A percentile compares a stretch with the other conserved stretches of the same genome.
Conservation (phyloP, 2,888 invertebrate genomes). For the Tetheella fluctuosa region DNA sequence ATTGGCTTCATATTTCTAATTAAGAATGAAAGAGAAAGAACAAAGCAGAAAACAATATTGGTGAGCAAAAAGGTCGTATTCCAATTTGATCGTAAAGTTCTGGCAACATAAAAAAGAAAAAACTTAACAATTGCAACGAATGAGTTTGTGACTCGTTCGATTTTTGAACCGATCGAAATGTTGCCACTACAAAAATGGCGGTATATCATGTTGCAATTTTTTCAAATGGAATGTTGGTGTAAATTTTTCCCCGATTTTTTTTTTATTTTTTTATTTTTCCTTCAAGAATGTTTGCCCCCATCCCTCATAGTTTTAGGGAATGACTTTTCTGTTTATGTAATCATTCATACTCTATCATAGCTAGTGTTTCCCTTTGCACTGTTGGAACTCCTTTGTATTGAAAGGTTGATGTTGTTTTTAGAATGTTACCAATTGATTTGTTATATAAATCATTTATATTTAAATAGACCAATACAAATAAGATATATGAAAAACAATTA, state of each 20-base stretch:
- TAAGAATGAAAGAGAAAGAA: slow-evolving; percentile 23
- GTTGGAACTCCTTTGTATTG: slow-evolving; percentile 67
- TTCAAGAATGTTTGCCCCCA: slow-evolving; percentile 86
- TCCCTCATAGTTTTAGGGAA: slow-evolving; percentile 77
- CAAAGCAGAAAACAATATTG: slow-evolving; percentile 33
- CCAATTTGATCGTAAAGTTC: slow-evolving; percentile 78
- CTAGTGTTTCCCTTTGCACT: slow-evolving; percentile 72
- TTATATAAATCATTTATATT: slow-evolving; percentile 21
- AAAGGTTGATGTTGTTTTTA: slow-evolving; percentile 73
- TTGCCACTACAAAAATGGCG: slow-evolving; percentile 68
- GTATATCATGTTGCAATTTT: slow-evolving; percentile 66
- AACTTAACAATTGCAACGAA: slow-evolving; percentile 16
- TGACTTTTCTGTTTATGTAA: slow-evolving; percentile 63
- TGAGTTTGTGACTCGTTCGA: slow-evolving; percentile 20
- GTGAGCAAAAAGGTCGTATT: slow-evolving; percentile 51
- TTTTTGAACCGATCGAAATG: slow-evolving; percentile 46
- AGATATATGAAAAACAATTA: no score
- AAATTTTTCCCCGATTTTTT: slow-evolving; percentile 66
- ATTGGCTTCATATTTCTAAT: slow-evolving; percentile 66
- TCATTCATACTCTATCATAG: slow-evolving; percentile 75
- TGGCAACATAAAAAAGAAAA: slow-evolving; percentile 64
- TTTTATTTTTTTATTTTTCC: slow-evolving; percentile 59
- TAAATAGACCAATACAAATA: slow-evolving; percentile 31
- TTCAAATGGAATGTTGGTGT: slow-evolving; percentile 89
- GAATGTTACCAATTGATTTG: slow-evolving; percentile 36